Evolutionary conservation across 2,888 invertebrate species (phyloP).

Genomic region (Pandemis corylana): DNA sequence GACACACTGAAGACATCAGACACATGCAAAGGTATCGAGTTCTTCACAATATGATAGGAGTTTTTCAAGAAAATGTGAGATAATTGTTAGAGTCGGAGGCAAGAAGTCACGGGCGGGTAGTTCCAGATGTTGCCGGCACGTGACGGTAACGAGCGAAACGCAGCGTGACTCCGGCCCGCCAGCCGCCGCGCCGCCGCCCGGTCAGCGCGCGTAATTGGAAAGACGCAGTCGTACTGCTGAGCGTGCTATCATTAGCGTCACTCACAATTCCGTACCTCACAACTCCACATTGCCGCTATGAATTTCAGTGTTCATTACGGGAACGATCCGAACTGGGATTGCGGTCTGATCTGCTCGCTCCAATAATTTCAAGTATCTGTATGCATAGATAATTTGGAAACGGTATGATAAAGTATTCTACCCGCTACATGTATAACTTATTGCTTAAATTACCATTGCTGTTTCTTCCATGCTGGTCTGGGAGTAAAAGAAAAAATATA

Average conservation of each 20-base stretch:
- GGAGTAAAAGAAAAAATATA: too few species aligned
- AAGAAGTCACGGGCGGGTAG: constrained; percentile 67
- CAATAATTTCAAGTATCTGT: neutral
- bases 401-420: too few species aligned
- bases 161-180: constrained; percentile 69
- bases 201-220: constrained; percentile 73
- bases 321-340: constrained; percentile 15
- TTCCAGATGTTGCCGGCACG: constrained; percentile 77
- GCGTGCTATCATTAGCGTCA: constrained; percentile 82
- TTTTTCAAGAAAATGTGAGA: constrained; percentile 13
- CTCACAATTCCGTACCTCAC: constrained; percentile 72
- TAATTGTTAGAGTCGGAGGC: constrained; percentile 49
- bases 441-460: too few species aligned
- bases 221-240: constrained; percentile 67
- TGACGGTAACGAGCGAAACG: constrained; percentile 77
- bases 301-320: constrained; percentile 40
- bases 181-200: constrained; percentile 49
- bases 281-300: constrained; percentile 47
- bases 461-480: too few species aligned
- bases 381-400: neutral
- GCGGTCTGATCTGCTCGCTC: constrained; percentile 12
- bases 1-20: neutral
- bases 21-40: neutral
- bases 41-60: constrained; percentile 14
- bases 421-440: too few species aligned